Base-by-base conservation (phyloP, 2,888 invertebrate species). In the Spodoptera picta region DNA sequence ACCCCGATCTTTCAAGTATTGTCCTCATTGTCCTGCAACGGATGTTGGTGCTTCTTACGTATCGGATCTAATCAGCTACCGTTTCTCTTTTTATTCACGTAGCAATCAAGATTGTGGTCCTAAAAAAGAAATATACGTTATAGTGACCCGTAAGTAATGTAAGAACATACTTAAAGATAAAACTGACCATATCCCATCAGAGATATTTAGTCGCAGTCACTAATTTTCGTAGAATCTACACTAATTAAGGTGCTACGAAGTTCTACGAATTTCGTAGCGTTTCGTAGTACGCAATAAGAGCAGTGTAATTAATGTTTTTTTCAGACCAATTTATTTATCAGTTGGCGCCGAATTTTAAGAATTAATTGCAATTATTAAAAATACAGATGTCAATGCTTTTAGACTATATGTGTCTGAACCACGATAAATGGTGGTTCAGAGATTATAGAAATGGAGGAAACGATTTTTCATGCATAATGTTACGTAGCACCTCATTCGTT, bases 181-280 rank as follows among this genome's bases (percentile, higher is more conserved):
- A 19, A 53, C 44, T 23, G 10, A 43, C 14, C 3, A 41, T 47
- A 14, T 5, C 10, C 11, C 23, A 44, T 56, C n/a, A 48, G 27
- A 24, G 24, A 60, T 53, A 10, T 9, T 24, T 55, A 36, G 42
- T 47, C 24, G 31, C 27, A 54, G 6, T 48, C 36, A 58, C 61
- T 23, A 47, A 61, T 36, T 67, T 55, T 67, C 62, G 55, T 44
- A 58, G 55, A 50, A 61, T 48, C 57, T 45, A 51, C 46, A 59
- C 10, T 43, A 72, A 67, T 61, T 56, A 48, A 6, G 7, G 23
- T 60, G 64, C 72, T 75, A 79, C 75, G 70, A 69, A 61, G 44
- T 54, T 58, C 79, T 77, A 77, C 72, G 75, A 64, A 67, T 31
- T 43, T 14, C 75, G 77, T 76, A 79, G 70, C 60, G 23, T 10